Evolutionary conservation across 2,113 vertebrate species (phyloP), one percentile per base, ranked within the genome.

Genomic region (Pontoporia blainvillei): DNA sequence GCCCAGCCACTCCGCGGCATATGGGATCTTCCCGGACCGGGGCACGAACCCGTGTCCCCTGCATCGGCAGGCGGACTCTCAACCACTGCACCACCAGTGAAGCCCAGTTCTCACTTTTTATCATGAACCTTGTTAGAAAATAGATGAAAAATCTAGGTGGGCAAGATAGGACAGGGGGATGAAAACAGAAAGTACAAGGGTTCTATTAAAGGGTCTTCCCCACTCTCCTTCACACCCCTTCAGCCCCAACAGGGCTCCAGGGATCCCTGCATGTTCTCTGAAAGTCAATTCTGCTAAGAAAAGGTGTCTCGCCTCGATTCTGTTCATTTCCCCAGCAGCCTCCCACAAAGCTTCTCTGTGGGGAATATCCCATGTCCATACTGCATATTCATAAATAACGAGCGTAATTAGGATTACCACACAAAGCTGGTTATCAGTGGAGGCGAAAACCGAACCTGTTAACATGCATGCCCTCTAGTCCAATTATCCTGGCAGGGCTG

Each of bases 101-200:
- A 49, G 46, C 12, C 46, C 46, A 69, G 86, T 81, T 97, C 88
- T 93, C 69, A 41, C 34, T 88, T 97, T 94, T 98, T 95, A 96
- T 91, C 84, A 39, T 20, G 3, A 88, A 78, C 15, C 67, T 95
- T 93, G 49, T 94, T 98, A 96, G 49, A 91, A 97, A 98, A 97
- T 21, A 39, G 6, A 92, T 39, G 52, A 85, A 81, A 97, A 97
- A 94, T 88, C 66, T 94, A 91, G 62, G 59, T 75, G 73, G 52
- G 27, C 57, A 44, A 36, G 64, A 39, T n/a, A 88, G 49, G 49
- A 90, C 29, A 96, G 23, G 5, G 86, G 54, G 39, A 81, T 76
- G 8, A 44, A 76, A 96, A 34, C 27, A 86, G 83, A 46, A 8
- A 8, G 25, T 12, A 44, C 18, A 39, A n/a, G n/a, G 41, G 54